Evolutionary conservation across 1,140 invertebrate genomes (phyloP).

Genomic region (Eueides isabella): DNA sequence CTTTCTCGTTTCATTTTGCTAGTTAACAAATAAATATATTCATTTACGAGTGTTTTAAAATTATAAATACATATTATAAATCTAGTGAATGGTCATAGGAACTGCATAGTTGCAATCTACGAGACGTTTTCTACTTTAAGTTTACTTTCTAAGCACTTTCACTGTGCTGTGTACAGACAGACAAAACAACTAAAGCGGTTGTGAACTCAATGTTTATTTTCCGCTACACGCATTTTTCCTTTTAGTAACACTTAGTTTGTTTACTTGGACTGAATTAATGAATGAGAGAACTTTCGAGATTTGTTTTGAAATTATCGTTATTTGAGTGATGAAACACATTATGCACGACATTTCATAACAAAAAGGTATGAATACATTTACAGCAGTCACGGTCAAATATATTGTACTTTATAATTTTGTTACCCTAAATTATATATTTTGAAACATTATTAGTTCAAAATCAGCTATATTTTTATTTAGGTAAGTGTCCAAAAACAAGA

Average conservation of each 20-base stretch:
- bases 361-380: background rate
- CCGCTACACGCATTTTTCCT: slow-evolving; percentile 35
- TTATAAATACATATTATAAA: slow-evolving; percentile 15
- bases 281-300: slow-evolving; percentile 13
- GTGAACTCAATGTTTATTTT: slow-evolving; percentile 38
- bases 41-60: slow-evolving; percentile 5
- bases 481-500: background rate
- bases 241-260: slow-evolving; percentile 31
- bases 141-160: slow-evolving; percentile 37
- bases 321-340: background rate
- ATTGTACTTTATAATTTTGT: background rate
- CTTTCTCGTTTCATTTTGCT: slow-evolving; percentile 8
- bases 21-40: slow-evolving; percentile 11
- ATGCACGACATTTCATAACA: background rate
- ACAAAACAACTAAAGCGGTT: slow-evolving; percentile 27
- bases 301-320: slow-evolving; percentile 14
- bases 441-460: too few relatives aligned
- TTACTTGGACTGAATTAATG: slow-evolving; percentile 12
- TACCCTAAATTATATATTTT: background rate
- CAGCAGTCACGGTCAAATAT: background rate
- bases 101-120: slow-evolving; percentile 36
- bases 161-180: slow-evolving; percentile 23
- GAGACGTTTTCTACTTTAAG: slow-evolving; percentile 34
- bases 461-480: background rate
- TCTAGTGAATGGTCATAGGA: slow-evolving; percentile 24